phyloP scores from a whole-genome alignment of 2,797 vertebrate genomes.

The Etheostoma nigrum region DNA sequence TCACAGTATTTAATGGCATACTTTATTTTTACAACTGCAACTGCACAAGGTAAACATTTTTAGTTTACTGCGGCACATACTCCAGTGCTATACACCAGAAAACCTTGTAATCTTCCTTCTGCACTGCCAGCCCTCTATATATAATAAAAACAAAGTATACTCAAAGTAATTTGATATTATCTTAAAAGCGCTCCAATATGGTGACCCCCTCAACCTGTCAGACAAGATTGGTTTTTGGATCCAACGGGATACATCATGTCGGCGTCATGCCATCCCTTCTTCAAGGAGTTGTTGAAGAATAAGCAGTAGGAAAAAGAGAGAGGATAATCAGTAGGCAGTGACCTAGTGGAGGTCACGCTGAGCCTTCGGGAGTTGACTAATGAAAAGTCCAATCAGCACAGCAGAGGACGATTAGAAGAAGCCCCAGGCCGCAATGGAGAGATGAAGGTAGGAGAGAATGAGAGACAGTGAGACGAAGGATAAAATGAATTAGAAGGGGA shows the following conservation, averaged over 20 bases:
- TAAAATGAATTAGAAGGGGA: constrained; percentile 61
- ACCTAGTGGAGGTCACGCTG: constrained; percentile 81
- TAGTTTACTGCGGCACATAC: constrained; percentile 5
- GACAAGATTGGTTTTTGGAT: constrained; percentile 31
- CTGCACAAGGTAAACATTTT: constrained; percentile 29
- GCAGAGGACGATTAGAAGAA: constrained; percentile 81
- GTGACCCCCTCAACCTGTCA: constrained; percentile 35
- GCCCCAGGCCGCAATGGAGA: constrained; percentile 77
- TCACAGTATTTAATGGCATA: constrained; percentile 38
- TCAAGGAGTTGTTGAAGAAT: constrained; percentile 61
- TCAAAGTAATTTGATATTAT: constrained; percentile 24
- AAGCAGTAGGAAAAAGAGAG: constrained; percentile 42
- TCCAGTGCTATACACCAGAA: neutral
- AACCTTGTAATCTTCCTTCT: constrained; percentile 12
- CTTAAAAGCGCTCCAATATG: constrained; percentile 27
- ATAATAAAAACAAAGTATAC: constrained; percentile 22
- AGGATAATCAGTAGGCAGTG: constrained; percentile 83
- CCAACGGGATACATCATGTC: constrained; percentile 41
- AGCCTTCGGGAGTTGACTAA: constrained; percentile 83
- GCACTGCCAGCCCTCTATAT: constrained; percentile 13
- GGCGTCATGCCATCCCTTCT: constrained; percentile 60
- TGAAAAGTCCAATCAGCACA: constrained; percentile 85
- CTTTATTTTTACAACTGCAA: constrained; percentile 42
- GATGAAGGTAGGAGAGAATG: constrained; percentile 60
- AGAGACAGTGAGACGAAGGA: constrained; percentile 59